Evolutionary conservation across 2,113 vertebrate genomes (phyloP).

Genomic region (Eptesicus fuscus): DNA sequence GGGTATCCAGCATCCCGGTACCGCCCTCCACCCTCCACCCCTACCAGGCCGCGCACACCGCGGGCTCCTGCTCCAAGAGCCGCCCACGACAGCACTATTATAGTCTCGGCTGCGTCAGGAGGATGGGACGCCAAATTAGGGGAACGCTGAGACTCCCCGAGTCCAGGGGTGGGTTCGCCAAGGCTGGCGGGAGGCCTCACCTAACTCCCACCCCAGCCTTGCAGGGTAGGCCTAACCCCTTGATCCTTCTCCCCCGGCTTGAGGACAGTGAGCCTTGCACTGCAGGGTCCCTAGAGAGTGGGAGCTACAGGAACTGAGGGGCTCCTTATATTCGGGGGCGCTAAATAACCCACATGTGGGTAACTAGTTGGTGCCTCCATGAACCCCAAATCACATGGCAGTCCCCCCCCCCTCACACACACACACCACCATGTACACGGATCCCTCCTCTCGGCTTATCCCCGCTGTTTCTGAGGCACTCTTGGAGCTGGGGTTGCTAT

Average conservation of each 20-base stretch:
- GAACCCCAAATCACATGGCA: background rate
- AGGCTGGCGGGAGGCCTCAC: background rate
- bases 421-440: background rate
- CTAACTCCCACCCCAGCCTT: background rate
- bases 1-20: background rate
- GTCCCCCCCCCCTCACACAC: background rate
- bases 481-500: constrained; percentile 71
- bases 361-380: background rate
- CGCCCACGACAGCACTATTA: constrained; percentile 73
- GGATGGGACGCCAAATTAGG: constrained; percentile 65
- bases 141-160: constrained; percentile 43
- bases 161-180: constrained; percentile 36
- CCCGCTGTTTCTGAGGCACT: constrained; percentile 60
- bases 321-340: background rate
- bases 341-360: background rate
- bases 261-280: background rate
- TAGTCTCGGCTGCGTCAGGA: constrained; percentile 73
- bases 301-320: background rate
- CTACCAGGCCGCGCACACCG: constrained; percentile 21
- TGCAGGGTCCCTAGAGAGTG: constrained; percentile 24
- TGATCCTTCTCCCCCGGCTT: background rate
- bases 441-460: constrained; percentile 46
- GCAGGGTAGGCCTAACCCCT: background rate
- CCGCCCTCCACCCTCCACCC: constrained; percentile 35
- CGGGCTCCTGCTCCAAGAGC: constrained; percentile 66